Base-by-base conservation (phyloP, 2,888 invertebrate species). In the Brachycybe producta region DNA sequence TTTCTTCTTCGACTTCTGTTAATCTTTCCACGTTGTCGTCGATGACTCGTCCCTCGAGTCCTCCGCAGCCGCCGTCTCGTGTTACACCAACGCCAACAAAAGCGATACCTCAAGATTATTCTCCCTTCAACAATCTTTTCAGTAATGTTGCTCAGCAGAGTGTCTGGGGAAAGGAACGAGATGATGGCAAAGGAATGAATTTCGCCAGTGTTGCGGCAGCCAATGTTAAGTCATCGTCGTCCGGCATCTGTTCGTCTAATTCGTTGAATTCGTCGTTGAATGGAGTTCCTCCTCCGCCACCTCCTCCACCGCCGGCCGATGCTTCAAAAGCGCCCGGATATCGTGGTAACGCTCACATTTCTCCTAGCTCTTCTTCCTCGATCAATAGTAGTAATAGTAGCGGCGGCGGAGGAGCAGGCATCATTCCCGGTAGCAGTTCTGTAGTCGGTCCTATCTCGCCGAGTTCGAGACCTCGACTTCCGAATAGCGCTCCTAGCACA, bases 321-420 rank as follows among this genome's bases (percentile, higher is more conserved):
- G 84, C 82, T 3, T 80, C 85, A 40, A 91, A 90, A 69, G 90
- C 90, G 52, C 90, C 90, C 0, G 90, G 90, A 1, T 91, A 90
- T 67, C 77, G 88, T 61, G 85, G 83, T 47, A 79, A 44, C 24
- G 42, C 45, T 24, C 48, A 48, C 21, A 30, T 49, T 5, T 52
- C 52, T 4, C 48, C 52, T 15, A 38, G 42, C 5, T 49, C 48
- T 13, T n/a, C 32, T 8, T 41, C 52, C 1, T 13, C 19, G 13
- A 8, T 34, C 13, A 13, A 11, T 30, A 11, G 8, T 30, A n/a
- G n/a, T n/a, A n/a, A n/a, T n/a, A n/a, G n/a, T n/a, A n/a, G n/a
- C n/a, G 35, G 32, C 2, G 23, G 11, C 13, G 35, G 21, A 3
- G 15, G n/a, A 2, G 7, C 4, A 4, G n/a, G 26, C 24, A n/a